Conservation (phyloP, 2,888 invertebrate genomes). For the Drosophila leonis region DNA sequence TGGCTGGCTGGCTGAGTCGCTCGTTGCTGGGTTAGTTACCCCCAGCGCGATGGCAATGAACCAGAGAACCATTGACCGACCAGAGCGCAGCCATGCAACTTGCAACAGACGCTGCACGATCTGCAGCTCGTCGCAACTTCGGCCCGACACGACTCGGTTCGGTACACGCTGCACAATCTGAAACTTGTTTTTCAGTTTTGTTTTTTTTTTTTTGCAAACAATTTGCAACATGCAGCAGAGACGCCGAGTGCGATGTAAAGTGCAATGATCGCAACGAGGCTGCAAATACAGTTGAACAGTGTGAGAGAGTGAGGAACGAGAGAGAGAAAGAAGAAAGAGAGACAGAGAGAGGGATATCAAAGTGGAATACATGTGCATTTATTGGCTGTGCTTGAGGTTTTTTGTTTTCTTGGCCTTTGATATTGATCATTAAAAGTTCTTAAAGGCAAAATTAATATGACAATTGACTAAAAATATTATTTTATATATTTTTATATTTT, state of each 20-base stretch:
- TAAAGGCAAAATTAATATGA: neutral
- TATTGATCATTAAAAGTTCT: neutral
- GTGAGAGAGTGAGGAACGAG: neutral
- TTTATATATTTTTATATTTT: neutral
- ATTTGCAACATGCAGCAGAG: constrained; percentile 63
- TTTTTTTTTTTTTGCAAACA: constrained; percentile 39
- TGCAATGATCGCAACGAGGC: constrained; percentile 77
- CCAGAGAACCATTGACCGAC: constrained; percentile 86
- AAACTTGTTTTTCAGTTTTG: constrained; percentile 59
- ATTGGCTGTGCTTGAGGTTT: neutral
- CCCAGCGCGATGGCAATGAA: constrained; percentile 85
- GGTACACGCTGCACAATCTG: constrained; percentile 20
- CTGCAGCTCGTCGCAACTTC: constrained; percentile 14
- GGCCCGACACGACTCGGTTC: constrained; percentile 11
- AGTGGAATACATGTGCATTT: constrained; percentile 10
- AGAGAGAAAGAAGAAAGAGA: neutral
- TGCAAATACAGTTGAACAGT: constrained; percentile 44
- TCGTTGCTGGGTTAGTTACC: constrained; percentile 84
- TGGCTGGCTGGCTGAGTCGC: constrained; percentile 14
- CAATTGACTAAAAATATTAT: neutral
- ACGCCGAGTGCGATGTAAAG: constrained; percentile 59
- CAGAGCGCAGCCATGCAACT: constrained; percentile 66
- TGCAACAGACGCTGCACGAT: constrained; percentile 62
- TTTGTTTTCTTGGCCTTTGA: neutral
- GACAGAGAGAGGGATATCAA: neutral